Evolutionary conservation across 2,113 vertebrate species (phyloP).

Genomic region (Gadus chalcogrammus): DNA sequence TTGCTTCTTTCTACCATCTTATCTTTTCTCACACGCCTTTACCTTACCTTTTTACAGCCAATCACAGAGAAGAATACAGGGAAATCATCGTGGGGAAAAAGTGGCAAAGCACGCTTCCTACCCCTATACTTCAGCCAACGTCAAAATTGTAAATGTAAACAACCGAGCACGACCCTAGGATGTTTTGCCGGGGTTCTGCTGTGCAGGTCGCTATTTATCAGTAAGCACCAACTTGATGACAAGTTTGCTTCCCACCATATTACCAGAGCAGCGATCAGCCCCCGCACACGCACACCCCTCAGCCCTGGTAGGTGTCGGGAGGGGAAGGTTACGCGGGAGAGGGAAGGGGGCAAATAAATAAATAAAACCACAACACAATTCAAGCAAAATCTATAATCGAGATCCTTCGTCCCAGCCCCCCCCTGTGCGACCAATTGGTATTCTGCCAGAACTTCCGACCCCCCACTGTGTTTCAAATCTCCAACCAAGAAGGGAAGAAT

Average conservation of each 20-base stretch:
- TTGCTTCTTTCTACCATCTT: not conserved
- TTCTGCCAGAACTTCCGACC: conserved; percentile 70
- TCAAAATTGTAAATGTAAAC: conserved; percentile 52
- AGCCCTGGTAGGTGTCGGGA: conserved; percentile 37
- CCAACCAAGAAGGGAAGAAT: conserved; percentile 73
- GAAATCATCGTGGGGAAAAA: conserved; percentile 32
- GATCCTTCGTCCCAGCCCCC: conserved; percentile 68
- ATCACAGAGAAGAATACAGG: conserved; percentile 42
- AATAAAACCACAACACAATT: conserved; percentile 47
- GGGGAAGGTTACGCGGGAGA: conserved; percentile 31
- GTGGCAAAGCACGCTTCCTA: not conserved
- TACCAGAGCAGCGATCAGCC: conserved; percentile 15
- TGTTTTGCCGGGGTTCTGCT: conserved; percentile 24
- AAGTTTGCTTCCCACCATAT: conserved; percentile 26
- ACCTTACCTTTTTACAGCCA: conserved; percentile 28
- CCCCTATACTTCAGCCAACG: conserved; percentile 30
- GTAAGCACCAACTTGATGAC: conserved; percentile 44
- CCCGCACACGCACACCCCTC: conserved; percentile 24
- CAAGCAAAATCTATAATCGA: conserved; percentile 78
- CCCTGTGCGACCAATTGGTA: conserved; percentile 76
- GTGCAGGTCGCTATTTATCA: conserved; percentile 37
- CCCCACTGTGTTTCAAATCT: conserved; percentile 75
- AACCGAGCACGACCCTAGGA: conserved; percentile 33
- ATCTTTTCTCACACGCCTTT: no score
- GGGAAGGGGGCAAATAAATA: not conserved